Conservation (phyloP, 2,888 invertebrate species). For the Pedicia rivosa region DNA sequence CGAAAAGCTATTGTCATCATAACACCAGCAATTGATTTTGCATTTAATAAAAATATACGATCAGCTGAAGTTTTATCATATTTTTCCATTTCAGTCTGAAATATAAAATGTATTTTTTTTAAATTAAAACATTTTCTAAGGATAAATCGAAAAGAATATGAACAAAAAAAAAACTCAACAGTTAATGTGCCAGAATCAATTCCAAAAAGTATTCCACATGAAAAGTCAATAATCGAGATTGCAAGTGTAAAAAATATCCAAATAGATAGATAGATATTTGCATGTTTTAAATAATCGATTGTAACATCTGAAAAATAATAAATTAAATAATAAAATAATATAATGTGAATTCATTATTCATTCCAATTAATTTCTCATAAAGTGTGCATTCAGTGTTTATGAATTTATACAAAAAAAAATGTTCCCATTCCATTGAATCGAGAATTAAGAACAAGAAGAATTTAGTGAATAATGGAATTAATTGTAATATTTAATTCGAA, state of each 20-base stretch:
- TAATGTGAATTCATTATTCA: too few relatives aligned
- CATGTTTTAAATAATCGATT: conserved; percentile 16
- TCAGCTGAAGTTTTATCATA: conserved; percentile 13
- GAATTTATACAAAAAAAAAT: not conserved
- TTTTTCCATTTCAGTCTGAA: too few relatives aligned
- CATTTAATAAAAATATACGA: conserved; percentile 18
- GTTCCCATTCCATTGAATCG: not conserved
- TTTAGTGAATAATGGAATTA: too few relatives aligned
- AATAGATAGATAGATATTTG: conserved; percentile 18
- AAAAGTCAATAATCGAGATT: conserved; percentile 24
- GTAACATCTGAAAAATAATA: conserved; percentile 18
- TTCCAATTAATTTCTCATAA: too few relatives aligned
- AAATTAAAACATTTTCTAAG: too few relatives aligned
- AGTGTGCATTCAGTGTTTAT: too few relatives aligned
- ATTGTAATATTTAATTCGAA: too few relatives aligned
- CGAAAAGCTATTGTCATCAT: conserved; percentile 29
- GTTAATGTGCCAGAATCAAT: too few relatives aligned
- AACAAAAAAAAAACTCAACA: too few relatives aligned
- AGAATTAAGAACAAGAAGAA: not conserved
- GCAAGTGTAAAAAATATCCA: conserved; percentile 22
- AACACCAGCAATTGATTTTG: conserved; percentile 21
- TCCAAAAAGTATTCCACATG: conserved; percentile 25
- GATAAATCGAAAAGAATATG: too few relatives aligned
- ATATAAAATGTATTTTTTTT: too few relatives aligned
- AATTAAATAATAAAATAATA: too few relatives aligned